phyloP scores from a whole-genome alignment of 2,113 vertebrate genomes.

The Micronycteris hirsuta region DNA sequence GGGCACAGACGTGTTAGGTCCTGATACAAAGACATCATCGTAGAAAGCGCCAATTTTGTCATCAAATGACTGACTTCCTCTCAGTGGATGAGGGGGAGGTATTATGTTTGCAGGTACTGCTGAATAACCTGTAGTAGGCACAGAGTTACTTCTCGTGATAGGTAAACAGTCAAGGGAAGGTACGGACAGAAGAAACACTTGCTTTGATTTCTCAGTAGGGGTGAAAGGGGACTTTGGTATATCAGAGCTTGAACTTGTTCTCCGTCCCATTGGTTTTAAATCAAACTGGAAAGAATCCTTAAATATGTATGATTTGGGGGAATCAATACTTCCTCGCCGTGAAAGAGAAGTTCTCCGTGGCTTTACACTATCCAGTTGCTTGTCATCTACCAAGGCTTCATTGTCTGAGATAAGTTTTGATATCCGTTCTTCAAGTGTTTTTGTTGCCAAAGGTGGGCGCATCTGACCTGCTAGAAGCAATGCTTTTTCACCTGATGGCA shows the following conservation, averaged over 20 bases:
- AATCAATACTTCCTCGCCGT: constrained; percentile 96
- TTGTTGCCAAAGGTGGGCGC: constrained; percentile 92
- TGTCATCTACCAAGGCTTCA: constrained; percentile 96
- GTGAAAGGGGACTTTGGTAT: constrained; percentile 99
- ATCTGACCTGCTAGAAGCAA: constrained; percentile 84
- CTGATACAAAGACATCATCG: constrained; percentile 94
- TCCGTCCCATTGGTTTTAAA: constrained; percentile 93
- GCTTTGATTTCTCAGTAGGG: constrained; percentile 96
- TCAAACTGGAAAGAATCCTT: constrained; percentile 99
- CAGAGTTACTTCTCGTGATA: constrained; percentile 98
- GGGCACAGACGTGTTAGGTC: constrained; percentile 87
- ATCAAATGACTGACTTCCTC: constrained; percentile 97
- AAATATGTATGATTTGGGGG: constrained; percentile 98
- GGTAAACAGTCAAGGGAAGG: constrained; percentile 97
- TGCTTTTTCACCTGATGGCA: constrained; percentile 84
- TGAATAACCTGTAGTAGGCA: constrained; percentile 95
- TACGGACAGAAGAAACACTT: constrained; percentile 96
- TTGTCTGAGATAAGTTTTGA: constrained; percentile 99
- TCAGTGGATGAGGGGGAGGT: constrained; percentile 88
- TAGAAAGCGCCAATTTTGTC: constrained; percentile 92
- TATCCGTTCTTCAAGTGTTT: constrained; percentile 94
- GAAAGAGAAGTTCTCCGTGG: constrained; percentile 97
- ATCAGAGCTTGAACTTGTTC: constrained; percentile 97
- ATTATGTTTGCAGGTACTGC: constrained; percentile 88
- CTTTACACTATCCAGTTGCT: constrained; percentile 98